phyloP scores from a whole-genome alignment of 1,140 invertebrate genomes.

The Drosophila aff. region DNA sequence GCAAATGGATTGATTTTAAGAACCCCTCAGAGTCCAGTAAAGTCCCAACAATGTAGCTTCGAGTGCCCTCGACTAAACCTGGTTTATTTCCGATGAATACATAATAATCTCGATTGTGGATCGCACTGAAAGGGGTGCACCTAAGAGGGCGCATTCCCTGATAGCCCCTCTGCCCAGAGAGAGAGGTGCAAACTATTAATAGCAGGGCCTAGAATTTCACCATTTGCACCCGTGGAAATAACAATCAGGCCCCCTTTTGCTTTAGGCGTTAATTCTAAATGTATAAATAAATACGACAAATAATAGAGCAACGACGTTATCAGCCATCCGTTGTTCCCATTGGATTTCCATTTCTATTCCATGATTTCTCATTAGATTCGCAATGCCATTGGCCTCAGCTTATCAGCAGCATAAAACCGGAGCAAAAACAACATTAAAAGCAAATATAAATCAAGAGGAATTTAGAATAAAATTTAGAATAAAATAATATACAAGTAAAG shows the following conservation, averaged over 20 bases:
- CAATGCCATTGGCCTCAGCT: constrained; percentile 41
- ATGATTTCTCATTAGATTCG: constrained; percentile 28
- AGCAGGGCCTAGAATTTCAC: not conserved
- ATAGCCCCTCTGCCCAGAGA: not conserved
- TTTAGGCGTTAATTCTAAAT: not conserved
- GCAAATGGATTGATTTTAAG: not conserved
- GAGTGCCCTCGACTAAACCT: not conserved
- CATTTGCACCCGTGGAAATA: not conserved
- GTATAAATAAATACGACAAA: constrained; percentile 8
- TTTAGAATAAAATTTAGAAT: not conserved
- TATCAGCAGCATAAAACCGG: constrained; percentile 9
- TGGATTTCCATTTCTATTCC: constrained; percentile 19
- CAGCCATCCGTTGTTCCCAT: constrained; percentile 3
- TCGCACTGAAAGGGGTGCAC: not conserved
- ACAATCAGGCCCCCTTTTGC: constrained; percentile 6
- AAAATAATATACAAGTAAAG: not conserved
- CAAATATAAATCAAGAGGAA: not conserved
- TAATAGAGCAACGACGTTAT: constrained; percentile 11
- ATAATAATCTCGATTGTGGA: not conserved
- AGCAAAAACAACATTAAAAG: constrained; percentile 6
- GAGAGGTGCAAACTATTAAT: constrained; percentile 10
- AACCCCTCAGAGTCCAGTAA: too few species aligned
- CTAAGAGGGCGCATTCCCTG: not conserved
- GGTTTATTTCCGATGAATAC: not conserved
- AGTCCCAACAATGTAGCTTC: too few species aligned